Evolutionary conservation across 2,888 invertebrate genomes (phyloP).

Genomic region (Palloptera scutellata): DNA sequence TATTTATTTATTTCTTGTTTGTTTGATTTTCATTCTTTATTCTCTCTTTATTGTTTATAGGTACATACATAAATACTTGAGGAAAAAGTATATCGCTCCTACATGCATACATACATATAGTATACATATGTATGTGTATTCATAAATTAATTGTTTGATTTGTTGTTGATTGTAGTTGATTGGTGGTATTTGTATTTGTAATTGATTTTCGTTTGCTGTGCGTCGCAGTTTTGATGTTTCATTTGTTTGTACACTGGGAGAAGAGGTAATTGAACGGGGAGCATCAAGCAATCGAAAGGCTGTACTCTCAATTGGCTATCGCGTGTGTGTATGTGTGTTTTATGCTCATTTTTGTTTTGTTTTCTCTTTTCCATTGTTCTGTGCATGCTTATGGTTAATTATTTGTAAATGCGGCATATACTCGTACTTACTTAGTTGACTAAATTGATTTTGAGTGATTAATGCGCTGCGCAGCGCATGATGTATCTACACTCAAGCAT

Average conservation of each 20-base stretch:
- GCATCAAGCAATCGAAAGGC: too few relatives aligned
- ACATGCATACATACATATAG: not conserved
- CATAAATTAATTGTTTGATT: not conserved
- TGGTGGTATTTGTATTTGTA: not conserved
- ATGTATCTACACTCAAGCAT: too few relatives aligned
- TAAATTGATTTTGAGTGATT: slow-evolving; percentile 4
- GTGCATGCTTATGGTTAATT: not conserved
- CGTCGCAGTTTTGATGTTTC: not conserved
- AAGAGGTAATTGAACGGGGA: too few relatives aligned
- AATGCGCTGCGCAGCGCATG: not conserved
- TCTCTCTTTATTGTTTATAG: too few relatives aligned
- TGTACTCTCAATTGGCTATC: not conserved
- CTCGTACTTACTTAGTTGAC: too few relatives aligned
- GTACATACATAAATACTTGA: too few relatives aligned
- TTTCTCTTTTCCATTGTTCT: too few relatives aligned
- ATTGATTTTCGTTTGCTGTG: not conserved
- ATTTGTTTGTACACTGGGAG: too few relatives aligned
- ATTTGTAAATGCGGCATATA: slow-evolving; percentile 3
- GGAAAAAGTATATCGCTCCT: not conserved
- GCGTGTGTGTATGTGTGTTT: not conserved
- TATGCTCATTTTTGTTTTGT: too few relatives aligned
- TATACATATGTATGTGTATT: not conserved
- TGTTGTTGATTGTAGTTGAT: slow-evolving; percentile 1
- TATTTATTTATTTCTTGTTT: too few relatives aligned
- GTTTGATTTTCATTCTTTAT: too few relatives aligned